Evolutionary conservation across 2,113 vertebrate species (phyloP), one percentile per base, ranked within the genome.

Genomic region (Cheirogaleus medius): DNA sequence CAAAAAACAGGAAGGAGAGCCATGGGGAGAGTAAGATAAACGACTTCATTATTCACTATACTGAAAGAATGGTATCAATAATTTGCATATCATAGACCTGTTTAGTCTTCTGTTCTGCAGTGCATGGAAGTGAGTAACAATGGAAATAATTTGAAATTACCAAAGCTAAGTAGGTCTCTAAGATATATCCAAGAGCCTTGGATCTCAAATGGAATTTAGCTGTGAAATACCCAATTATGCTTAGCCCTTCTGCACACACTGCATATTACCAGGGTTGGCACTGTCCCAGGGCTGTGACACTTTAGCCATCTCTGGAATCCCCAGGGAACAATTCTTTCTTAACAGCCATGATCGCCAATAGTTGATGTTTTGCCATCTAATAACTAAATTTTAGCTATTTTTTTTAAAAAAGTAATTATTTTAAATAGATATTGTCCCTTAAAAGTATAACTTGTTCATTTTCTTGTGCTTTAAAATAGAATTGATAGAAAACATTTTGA

Each of bases 401-500:
- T 90, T 78, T 81, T 74, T 47, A 54, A 54, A 56, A 20, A 90
- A 15, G 4, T 42, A 49, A 34, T 39, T 58, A 18, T 77, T 94
- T 87, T 74, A 54, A 86, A 58, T 52, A 78, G 76, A 81, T 87
- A 49, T 90, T 23, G 52, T 80, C 84, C 25, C 76, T 90, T 77
- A 74, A 81, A 94, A 87, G 20, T 91, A 6, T 82, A 71, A 74
- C 3, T 74, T 52, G 47, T 63, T 80, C 34, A 9, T 60, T 23
- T 49, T 44, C 52, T 86, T 96, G 37, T 95, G 56, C 73, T 93
- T 80, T 77, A 82, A 93, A 94, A 94, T 91, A 85, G 64, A 87
- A 17, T 69, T 52, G 6, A 47, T 54, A 60, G 69, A 90, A 96
- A 87, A 47, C 15, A 42, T 81, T 60, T 85, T 88, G 12, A 91